These are phyloP conservation scores for Ornithoptera priamus DNA, from an alignment of 2,888 invertebrate genomes.

Conservation along the genomic window DNA sequence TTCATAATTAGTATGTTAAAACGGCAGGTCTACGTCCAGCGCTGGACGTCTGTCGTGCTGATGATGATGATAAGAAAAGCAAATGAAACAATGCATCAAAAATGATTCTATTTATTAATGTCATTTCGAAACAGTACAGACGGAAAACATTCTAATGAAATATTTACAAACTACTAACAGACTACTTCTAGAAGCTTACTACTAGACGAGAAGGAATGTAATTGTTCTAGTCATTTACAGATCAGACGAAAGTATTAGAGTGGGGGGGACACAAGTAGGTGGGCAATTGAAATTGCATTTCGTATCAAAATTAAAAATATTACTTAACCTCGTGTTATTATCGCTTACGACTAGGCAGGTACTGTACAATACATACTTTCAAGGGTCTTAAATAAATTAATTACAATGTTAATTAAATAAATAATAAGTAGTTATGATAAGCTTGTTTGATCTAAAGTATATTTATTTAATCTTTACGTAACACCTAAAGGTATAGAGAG, in stretches of 20 bases:
- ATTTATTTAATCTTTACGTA: no score
- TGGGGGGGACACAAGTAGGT: constrained; percentile 44
- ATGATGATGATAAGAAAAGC: constrained; percentile 2
- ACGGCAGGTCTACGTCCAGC: no score
- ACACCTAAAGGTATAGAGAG: no score
- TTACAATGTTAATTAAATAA: constrained; percentile 32
- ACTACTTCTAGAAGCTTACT: constrained; percentile 37
- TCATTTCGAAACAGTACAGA: constrained; percentile 36
- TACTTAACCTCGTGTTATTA: constrained; percentile 35
- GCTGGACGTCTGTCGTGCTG: no score
- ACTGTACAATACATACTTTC: constrained; percentile 76
- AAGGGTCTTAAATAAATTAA: constrained; percentile 42
- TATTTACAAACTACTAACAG: constrained; percentile 37
- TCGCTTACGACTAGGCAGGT: constrained; percentile 77
- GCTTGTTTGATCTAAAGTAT: constrained; percentile 5
- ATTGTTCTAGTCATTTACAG: constrained; percentile 26
- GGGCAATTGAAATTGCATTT: constrained; percentile 43
- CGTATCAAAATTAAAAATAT: constrained; percentile 44
- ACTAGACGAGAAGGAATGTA: constrained; percentile 71
- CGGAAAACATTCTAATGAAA: constrained; percentile 47
- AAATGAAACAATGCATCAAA: constrained; percentile 32
- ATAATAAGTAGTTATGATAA: constrained; percentile 28
- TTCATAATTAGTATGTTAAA: no score
- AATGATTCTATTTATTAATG: constrained; percentile 43
- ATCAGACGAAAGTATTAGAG: constrained; percentile 4